These are phyloP conservation scores for Mus minutoides DNA, from an alignment of 2,797 vertebrate species.

Conservation along the genomic window DNA sequence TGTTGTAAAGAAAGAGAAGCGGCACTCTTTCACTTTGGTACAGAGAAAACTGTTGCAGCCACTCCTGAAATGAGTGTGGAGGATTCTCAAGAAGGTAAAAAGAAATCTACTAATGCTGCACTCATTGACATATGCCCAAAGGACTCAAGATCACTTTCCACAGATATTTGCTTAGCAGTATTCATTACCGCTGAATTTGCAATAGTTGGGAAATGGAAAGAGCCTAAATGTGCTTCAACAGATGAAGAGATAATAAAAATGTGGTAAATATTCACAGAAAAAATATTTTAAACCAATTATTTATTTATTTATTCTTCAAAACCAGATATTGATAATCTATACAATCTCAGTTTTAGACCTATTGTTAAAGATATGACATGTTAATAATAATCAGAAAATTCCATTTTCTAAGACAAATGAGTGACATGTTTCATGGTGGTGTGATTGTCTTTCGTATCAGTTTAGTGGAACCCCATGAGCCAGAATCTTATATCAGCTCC, in stretches of 20 bases:
- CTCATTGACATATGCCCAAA: not conserved
- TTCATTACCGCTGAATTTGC: too few relatives aligned
- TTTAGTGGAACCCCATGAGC: not conserved
- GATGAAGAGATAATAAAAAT: not conserved
- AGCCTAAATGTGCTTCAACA: not conserved
- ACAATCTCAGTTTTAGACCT: not conserved
- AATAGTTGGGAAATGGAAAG: not conserved
- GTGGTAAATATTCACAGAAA: not conserved
- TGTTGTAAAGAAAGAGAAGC: not conserved
- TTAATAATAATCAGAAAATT: not conserved
- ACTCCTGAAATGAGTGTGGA: not conserved
- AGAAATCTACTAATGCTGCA: not conserved
- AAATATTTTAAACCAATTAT: not conserved
- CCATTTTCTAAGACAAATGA: not conserved
- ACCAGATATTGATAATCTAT: not conserved
- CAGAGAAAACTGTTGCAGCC: too few relatives aligned
- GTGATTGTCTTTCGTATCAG: not conserved
- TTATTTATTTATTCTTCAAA: not conserved
- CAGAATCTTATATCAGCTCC: not conserved
- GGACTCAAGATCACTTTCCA: not conserved
- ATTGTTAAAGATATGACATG: not conserved
- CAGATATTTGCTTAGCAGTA: not conserved
- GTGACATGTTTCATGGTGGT: not conserved
- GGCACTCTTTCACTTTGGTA: too few relatives aligned
- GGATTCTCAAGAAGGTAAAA: too few relatives aligned